Evolutionary conservation across 2,797 vertebrate genomes (phyloP), one percentile per base, ranked within the genome.

Genomic region (Cyclopterus lumpus): DNA sequence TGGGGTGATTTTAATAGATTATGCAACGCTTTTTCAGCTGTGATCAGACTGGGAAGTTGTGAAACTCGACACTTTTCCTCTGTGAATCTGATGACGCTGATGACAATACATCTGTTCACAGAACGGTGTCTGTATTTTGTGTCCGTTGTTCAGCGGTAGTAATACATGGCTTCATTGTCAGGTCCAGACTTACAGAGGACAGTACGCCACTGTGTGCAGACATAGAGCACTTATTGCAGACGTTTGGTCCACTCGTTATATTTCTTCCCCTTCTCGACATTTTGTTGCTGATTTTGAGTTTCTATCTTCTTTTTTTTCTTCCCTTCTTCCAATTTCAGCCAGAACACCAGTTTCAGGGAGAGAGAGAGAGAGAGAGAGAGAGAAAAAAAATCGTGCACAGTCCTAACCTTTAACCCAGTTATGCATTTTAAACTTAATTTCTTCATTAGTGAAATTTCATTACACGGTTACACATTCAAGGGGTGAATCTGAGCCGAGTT

Each of bases 361-460:
- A 49, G 30, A n/a, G 7, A 22, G 28, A 30, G 30, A 32, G 26
- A n/a, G 7, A 22, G 28, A 30, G 30, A 32, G 26, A 60, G 16
- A 48, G n/a, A 22, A 22, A 34, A 34, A 38, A 60, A 60, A 80
- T 65, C 75, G 12, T 65, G 38, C 32, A 64, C 54, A 48, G 58
- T 40, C 65, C 15, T 59, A 73, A 79, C 88, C 89, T 89, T 83
- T 91, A 84, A 90, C 91, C 86, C 70, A 92, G 63, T 91, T 90
- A 76, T 81, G 72, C 83, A 82, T 89, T 87, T 82, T 85, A 91
- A 93, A 85, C 87, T 70, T 71, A 86, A 82, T 89, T 91, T 84
- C 69, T 88, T 85, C 75, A 89, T 93, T 93, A 91, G 89, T 64
- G 64, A 92, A 93, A 93, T 94, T 75, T 82, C 75, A 92, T 94